Conservation (phyloP, 2,888 invertebrate species). For the Nysson spinosus region DNA sequence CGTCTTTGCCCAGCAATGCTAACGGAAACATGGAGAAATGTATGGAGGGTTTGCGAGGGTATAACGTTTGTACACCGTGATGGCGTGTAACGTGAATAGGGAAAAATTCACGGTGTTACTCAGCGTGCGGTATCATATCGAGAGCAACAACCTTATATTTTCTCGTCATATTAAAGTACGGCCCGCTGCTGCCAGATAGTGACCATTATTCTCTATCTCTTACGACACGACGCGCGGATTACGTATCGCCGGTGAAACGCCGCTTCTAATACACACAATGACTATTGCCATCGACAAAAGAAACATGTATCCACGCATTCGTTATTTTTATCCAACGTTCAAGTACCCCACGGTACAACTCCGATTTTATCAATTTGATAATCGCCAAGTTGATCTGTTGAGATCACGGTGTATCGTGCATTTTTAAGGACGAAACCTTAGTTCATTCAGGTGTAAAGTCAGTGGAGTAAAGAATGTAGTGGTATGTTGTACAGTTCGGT, state of each 20-base stretch:
- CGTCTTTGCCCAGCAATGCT: not conserved
- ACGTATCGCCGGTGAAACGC: slow-evolving; percentile 35
- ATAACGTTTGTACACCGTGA: slow-evolving; percentile 7
- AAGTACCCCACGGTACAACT: too few relatives aligned
- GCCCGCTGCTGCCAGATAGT: slow-evolving; percentile 51
- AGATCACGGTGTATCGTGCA: too few relatives aligned
- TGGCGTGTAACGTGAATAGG: not conserved
- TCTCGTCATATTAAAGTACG: slow-evolving; percentile 65
- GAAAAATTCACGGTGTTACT: slow-evolving; percentile 34
- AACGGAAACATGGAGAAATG: slow-evolving; percentile 7
- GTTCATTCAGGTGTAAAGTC: too few relatives aligned
- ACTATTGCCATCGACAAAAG: too few relatives aligned
- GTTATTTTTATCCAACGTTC: too few relatives aligned
- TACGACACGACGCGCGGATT: slow-evolving; percentile 55
- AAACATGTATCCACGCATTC: too few relatives aligned
- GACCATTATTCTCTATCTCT: slow-evolving; percentile 58
- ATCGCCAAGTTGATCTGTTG: too few relatives aligned
- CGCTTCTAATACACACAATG: too few relatives aligned
- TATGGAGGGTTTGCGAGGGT: slow-evolving; percentile 7
- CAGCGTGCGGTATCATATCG: slow-evolving; percentile 55
- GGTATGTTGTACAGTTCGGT: too few relatives aligned
- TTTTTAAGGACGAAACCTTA: too few relatives aligned
- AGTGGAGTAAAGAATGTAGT: too few relatives aligned
- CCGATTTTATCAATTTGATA: too few relatives aligned
- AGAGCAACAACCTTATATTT: slow-evolving; percentile 62